Evolutionary conservation across 2,797 vertebrate genomes (phyloP), one percentile per base, ranked within the genome.

Genomic region (Acipenser ruthenus): DNA sequence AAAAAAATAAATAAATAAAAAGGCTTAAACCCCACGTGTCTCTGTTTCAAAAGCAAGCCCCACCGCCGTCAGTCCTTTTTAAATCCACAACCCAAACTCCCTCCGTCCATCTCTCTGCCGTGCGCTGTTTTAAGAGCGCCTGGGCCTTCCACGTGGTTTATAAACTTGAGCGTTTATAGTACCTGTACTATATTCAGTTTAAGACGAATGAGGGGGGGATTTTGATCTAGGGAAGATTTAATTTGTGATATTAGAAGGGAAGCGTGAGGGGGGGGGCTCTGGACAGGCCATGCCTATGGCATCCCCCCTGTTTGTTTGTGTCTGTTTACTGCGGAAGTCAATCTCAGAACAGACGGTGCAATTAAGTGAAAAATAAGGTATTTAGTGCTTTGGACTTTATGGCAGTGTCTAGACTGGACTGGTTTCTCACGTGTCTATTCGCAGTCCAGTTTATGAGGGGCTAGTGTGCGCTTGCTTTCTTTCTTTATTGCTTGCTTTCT

Each of bases 281-380:
- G 18, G 10, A 37, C 23, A 37, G 23, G 2, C 23, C 23, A 37
- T 68, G 68, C 71, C 73, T 72, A 70, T 70, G 68, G 71, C 73
- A 67, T 62, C 71, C 78, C 84, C 80, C 77, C 78, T 82, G 83
- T 80, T 18, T 83, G 77, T 88, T 92, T 94, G 90, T 94, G 94
- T 92, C 92, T 94, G 86, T 94, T 94, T 94, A 92, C 90, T 89
- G 91, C 94, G 93, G 93, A 96, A 95, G 91, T 87, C 86, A 91
- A 89, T 90, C 88, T 77, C 80, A 75, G 83, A 93, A 94, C 93
- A 95, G 92, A 94, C 93, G 93, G 93, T 91, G 93, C 93, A 93
- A 93, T 97, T 97, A 94, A 94, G 80, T 65, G 85, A 85, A 89
- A 94, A 95, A 94, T 93, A 91, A 90, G 92, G 91, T 88, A 90